phyloP scores from a whole-genome alignment of 2,113 vertebrate genomes.

The Lepisosteus oculatus region DNA sequence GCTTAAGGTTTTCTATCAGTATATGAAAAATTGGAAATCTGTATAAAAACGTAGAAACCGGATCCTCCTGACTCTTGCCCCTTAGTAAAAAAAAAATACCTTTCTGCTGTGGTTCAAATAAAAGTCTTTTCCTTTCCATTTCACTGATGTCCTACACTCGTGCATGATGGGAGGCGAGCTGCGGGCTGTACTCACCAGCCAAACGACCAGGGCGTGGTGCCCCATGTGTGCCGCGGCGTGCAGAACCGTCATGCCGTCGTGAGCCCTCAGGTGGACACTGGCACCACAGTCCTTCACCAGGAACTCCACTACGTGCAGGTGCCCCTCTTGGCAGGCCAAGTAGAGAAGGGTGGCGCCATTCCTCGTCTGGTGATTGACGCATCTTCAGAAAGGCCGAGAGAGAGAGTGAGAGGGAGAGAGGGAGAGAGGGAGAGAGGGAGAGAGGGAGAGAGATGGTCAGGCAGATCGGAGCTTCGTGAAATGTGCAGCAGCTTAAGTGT shows the following conservation, averaged over 20 bases:
- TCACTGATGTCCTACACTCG: no score
- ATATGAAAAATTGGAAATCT: no score
- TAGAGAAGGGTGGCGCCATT: slow-evolving; percentile 74
- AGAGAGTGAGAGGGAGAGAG: neutral
- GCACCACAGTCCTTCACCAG: slow-evolving; percentile 71
- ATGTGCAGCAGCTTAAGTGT: no score
- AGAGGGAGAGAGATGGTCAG: neutral
- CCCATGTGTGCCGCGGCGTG: slow-evolving; percentile 77
- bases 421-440: neutral
- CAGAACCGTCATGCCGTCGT: slow-evolving; percentile 77
- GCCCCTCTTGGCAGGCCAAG: slow-evolving; percentile 81
- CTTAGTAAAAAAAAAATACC: no score
- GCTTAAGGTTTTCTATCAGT: no score
- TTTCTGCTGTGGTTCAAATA: no score
- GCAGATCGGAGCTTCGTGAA: no score
- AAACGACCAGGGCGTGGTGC: slow-evolving; percentile 69
- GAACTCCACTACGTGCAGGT: slow-evolving; percentile 69
- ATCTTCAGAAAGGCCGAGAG: slow-evolving; percentile 43
- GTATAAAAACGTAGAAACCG: no score
- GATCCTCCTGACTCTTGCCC: no score
- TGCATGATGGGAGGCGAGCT: no score
- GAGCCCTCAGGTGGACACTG: slow-evolving; percentile 65
- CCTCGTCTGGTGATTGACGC: slow-evolving; percentile 64
- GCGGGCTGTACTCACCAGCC: slow-evolving; percentile 66
- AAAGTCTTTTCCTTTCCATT: no score